Conservation (phyloP, 2,888 invertebrate genomes). For the Ichneumoninae sp. region DNA sequence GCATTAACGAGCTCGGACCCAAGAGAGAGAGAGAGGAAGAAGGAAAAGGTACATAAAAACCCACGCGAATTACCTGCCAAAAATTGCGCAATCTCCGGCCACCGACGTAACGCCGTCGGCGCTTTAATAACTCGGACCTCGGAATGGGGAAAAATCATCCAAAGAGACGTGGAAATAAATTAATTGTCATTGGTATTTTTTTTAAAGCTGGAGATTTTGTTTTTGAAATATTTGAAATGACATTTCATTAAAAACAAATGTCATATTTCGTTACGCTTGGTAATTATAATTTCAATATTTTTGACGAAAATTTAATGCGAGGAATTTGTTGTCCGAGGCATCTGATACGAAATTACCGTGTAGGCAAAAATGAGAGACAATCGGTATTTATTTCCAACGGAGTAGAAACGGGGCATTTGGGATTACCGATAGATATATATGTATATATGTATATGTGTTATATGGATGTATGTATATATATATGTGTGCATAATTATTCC, state of each 20-base stretch:
- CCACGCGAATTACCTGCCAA: conserved; percentile 58
- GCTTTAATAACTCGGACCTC: conserved; percentile 27
- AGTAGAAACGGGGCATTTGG: conserved; percentile 14
- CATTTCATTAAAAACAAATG: background rate
- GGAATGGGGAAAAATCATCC: background rate
- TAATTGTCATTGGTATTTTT: conserved; percentile 1
- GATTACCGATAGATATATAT: conserved; percentile 40
- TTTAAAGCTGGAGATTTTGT: background rate
- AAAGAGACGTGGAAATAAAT: background rate
- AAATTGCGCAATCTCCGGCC: conserved; percentile 64
- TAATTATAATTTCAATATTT: background rate
- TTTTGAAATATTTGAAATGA: background rate
- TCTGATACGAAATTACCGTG: background rate
- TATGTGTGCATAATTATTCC: conserved; percentile 49
- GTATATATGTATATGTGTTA: background rate
- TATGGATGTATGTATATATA: conserved; percentile 15
- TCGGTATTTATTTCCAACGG: conserved; percentile 32
- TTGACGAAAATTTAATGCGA: background rate
- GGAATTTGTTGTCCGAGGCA: background rate
- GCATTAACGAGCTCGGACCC: conserved; percentile 39
- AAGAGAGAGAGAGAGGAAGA: conserved; percentile 14
- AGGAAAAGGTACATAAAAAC: conserved; percentile 14
- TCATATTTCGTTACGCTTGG: background rate
- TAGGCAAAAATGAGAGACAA: conserved; percentile 9
- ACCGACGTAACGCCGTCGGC: conserved; percentile 39